Evolutionary conservation across 2,113 vertebrate genomes (phyloP), one percentile per base, ranked within the genome.

Genomic region (Corvus cornix): DNA sequence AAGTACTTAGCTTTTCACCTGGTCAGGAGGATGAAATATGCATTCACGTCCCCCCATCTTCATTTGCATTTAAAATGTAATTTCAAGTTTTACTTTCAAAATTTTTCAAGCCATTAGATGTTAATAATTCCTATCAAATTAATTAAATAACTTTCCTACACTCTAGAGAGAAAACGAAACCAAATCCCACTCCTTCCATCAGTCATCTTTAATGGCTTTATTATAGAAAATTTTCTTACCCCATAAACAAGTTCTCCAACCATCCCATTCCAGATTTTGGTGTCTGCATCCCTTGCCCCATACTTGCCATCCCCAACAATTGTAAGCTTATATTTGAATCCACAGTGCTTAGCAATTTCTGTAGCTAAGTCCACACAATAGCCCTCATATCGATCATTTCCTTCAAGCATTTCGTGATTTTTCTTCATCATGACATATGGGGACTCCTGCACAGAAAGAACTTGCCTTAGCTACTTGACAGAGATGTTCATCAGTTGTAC

Each of bases 251-350:
- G 97, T 95, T 99, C 99, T 98, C 99, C 99, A 95, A 99, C 99
- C 99, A 99, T 99, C 88, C 99, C 99, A 83, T 99, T 99, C 99
- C 99, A 99, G 98, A 99, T 99, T 98, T 99, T 99, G 60, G 99
- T 99, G 96, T 99, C 99, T 80, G 99, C 99, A 96, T 99, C 99
- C 98, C 99, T 98, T 58, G 99, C 99, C 96, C 99, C 99, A 94
- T 99, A 99, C 97, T 99, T 99, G 87, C 99, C 99, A 97, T 99
- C 99, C 41, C 98, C 98, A 77, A 99, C 99, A 87, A 99, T 99
- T 92, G 99, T 99, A 95, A 99, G 97, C 90, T 99, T 99, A 95
- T 99, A 99, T 96, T 99, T 99, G 98, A 99, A 99, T 95, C 99
- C 99, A 90, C 99, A 99, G 89, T 99, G 99, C 95, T 99, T 99